These are phyloP conservation scores for Sebastes variabilis DNA, from an alignment of 2,797 vertebrate genomes.

Conservation along the genomic window DNA sequence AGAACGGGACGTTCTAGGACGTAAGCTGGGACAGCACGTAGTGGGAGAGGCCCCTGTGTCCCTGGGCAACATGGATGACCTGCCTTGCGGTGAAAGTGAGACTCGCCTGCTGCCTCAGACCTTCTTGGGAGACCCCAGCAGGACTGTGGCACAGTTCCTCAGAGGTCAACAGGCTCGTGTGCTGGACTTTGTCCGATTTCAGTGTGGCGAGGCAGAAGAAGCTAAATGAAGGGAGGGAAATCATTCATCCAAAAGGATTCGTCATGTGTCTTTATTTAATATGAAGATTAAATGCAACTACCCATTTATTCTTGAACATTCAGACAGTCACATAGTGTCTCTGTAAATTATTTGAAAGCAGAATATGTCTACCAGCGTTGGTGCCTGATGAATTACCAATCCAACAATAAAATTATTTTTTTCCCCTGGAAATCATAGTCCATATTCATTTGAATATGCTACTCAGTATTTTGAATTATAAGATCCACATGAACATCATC, in stretches of 20 bases:
- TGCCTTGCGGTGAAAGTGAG: constrained; percentile 85
- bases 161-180: constrained; percentile 82
- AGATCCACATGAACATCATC: not conserved
- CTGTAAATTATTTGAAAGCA: constrained; percentile 36
- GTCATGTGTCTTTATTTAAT: not conserved
- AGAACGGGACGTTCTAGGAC: constrained; percentile 80
- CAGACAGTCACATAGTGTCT: not conserved
- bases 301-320: not conserved
- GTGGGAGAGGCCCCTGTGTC: constrained; percentile 89
- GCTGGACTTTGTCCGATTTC: constrained; percentile 90
- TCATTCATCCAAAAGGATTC: not conserved
- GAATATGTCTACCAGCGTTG: not conserved
- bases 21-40: constrained; percentile 89
- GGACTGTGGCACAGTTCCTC: constrained; percentile 89
- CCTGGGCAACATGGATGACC: constrained; percentile 88
- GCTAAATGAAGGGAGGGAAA: constrained; percentile 39
- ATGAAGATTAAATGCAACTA: constrained; percentile 16
- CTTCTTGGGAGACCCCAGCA: constrained; percentile 85
- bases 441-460: not conserved
- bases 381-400: constrained; percentile 23
- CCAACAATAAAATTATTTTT: constrained; percentile 38
- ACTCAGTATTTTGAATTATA: not conserved
- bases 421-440: not conserved
- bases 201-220: constrained; percentile 85
- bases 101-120: constrained; percentile 90